A percentile compares a stretch with the other conserved stretches of the same genome.
These are phyloP conservation scores for Noctua fimbriata DNA, from an alignment of 2,888 invertebrate species.

Conservation along the genomic window DNA sequence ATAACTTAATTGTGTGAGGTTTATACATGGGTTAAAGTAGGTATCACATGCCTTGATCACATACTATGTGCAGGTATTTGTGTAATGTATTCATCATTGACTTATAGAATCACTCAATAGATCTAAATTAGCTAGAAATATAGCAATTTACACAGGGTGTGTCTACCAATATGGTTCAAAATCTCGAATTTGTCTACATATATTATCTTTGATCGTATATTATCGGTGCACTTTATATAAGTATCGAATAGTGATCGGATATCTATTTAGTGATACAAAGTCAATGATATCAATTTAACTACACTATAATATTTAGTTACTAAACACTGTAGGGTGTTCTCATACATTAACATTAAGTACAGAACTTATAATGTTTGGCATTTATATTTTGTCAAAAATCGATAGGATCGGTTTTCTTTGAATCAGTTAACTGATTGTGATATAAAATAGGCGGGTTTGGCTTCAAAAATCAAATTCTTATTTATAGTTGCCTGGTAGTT, in stretches of 20 bases:
- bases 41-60: conserved; percentile 29
- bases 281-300: conserved; percentile 56
- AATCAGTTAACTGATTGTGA: conserved; percentile 56
- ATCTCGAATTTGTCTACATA: conserved; percentile 56
- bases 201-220: conserved; percentile 37
- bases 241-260: conserved; percentile 38
- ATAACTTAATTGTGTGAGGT: conserved; percentile 47
- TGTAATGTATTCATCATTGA: conserved; percentile 50
- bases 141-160: conserved; percentile 60
- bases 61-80: conserved; percentile 32
- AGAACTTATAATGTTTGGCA: conserved; percentile 46
- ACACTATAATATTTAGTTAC: conserved; percentile 42
- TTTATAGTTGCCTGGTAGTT: conserved; percentile 35
- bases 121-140: conserved; percentile 56
- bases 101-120: conserved; percentile 57
- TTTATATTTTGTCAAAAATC: conserved; percentile 58
- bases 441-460: conserved; percentile 51
- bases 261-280: conserved; percentile 58
- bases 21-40: conserved; percentile 57
- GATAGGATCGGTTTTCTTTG: conserved; percentile 59
- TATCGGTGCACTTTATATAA: conserved; percentile 41
- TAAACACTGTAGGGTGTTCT: conserved; percentile 35
- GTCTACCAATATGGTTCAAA: conserved; percentile 48
- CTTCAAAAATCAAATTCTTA: conserved; percentile 59
- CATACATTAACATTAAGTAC: conserved; percentile 28